Percentiles rank a stretch among this genome's conserved stretches.
Conservation (phyloP, 2,113 vertebrate genomes). For the Istiophorus platypterus region DNA sequence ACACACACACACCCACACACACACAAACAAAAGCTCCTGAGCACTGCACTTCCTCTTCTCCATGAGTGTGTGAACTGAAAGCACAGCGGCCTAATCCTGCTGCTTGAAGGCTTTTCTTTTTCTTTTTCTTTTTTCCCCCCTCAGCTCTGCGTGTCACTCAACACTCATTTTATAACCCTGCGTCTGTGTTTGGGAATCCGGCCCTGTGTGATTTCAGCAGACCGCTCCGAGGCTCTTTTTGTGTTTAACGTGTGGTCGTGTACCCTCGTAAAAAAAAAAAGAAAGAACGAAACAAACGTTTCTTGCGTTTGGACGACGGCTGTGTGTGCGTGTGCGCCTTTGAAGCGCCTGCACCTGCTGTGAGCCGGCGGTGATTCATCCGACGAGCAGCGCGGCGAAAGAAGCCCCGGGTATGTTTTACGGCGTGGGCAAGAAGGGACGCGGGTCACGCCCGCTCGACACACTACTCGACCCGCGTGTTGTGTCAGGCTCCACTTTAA, state of each 20-base stretch:
- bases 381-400: constrained; percentile 44
- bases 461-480: constrained; percentile 3
- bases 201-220: constrained; percentile 31
- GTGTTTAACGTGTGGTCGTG: constrained; percentile 51
- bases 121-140: background rate
- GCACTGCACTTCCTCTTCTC: constrained; percentile 47
- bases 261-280: constrained; percentile 43
- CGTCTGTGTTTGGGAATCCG: constrained; percentile 48
- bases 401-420: constrained; percentile 64
- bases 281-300: no score
- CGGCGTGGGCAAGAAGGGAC: no score
- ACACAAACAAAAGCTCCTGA: constrained; percentile 41
- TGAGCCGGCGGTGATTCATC: constrained; percentile 65
- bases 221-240: constrained; percentile 28
- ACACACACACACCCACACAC: constrained; percentile 14
- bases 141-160: constrained; percentile 48
- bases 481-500: constrained; percentile 21
- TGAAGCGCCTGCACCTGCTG: constrained; percentile 80
- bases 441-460: constrained; percentile 41
- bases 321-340: constrained; percentile 40
- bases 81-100: constrained; percentile 49
- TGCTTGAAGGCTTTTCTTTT: constrained; percentile 39
- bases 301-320: no score
- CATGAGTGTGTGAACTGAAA: constrained; percentile 47
- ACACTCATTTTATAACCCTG: constrained; percentile 13